Evolutionary conservation across 2,797 vertebrate genomes (phyloP).

Genomic region (Falco peregrinus): DNA sequence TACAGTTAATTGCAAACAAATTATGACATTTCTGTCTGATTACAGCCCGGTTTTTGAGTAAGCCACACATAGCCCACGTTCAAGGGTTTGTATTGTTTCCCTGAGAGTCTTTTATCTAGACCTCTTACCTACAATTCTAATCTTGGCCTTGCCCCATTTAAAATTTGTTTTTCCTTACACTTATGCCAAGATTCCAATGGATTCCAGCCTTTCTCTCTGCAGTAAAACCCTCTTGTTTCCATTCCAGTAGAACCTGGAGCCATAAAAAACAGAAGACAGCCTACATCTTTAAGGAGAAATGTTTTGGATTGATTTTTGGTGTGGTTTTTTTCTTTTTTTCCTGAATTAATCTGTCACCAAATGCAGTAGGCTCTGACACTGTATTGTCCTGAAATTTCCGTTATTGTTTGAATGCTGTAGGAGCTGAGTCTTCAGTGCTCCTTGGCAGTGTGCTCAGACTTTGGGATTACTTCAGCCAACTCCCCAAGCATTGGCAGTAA

Average conservation of each 20-base stretch:
- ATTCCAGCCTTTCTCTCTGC: neutral
- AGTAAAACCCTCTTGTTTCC: neutral
- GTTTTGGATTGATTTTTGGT: no score
- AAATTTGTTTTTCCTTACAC: conserved; percentile 3
- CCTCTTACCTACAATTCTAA: neutral
- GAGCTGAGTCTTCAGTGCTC: neutral
- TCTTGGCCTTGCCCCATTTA: neutral
- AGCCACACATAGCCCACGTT: neutral
- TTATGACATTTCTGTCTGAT: neutral
- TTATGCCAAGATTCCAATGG: conserved; percentile 8
- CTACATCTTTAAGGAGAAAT: neutral
- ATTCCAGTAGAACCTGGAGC: neutral
- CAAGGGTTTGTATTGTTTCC: neutral
- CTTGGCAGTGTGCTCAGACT: neutral
- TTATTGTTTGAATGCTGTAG: neutral
- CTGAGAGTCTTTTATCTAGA: neutral
- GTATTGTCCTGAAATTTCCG: neutral
- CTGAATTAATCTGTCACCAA: neutral
- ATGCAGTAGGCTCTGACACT: neutral
- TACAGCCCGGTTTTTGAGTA: neutral
- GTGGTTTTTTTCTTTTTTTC: neutral
- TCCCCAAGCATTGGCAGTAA: neutral
- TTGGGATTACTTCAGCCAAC: neutral
- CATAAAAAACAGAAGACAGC: neutral
- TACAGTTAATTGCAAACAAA: neutral